Evolutionary conservation across 2,113 vertebrate species (phyloP).

Genomic region (Parotia lawesii): DNA sequence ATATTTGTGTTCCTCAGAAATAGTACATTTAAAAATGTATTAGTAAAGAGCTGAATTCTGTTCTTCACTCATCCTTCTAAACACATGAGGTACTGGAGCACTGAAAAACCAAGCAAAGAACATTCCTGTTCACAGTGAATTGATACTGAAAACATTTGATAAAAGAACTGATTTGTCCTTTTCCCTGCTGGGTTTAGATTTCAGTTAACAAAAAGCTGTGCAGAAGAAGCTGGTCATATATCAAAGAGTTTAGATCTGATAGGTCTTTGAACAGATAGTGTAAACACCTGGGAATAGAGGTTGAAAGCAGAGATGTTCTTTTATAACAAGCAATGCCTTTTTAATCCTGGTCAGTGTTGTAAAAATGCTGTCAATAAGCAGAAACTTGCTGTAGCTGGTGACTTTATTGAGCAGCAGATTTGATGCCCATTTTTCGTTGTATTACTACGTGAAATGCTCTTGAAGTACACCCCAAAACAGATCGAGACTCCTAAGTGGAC

Average conservation of each 20-base stretch:
- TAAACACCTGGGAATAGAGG: conserved; percentile 56
- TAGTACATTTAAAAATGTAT: neutral
- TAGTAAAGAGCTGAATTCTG: neutral
- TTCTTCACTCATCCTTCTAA: neutral
- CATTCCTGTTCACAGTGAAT: neutral
- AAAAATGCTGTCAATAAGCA: conserved; percentile 34
- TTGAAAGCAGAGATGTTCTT: conserved; percentile 31
- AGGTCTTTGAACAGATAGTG: conserved; percentile 59
- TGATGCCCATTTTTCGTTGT: neutral
- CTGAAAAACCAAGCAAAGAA: neutral
- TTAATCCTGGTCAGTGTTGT: neutral
- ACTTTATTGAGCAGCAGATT: neutral
- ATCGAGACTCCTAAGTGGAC: neutral
- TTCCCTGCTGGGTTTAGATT: conserved; percentile 41
- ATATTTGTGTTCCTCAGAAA: neutral
- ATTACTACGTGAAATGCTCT: neutral
- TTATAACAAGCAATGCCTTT: neutral
- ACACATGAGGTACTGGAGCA: neutral
- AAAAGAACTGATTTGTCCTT: conserved; percentile 58
- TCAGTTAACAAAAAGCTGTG: conserved; percentile 55
- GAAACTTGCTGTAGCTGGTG: neutral
- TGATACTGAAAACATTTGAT: conserved; percentile 51
- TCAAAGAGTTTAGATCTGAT: conserved; percentile 68
- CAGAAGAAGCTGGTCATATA: conserved; percentile 48
- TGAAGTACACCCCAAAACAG: neutral